Base-by-base conservation (phyloP, 1,140 invertebrate species). In the Magallana gigas region DNA sequence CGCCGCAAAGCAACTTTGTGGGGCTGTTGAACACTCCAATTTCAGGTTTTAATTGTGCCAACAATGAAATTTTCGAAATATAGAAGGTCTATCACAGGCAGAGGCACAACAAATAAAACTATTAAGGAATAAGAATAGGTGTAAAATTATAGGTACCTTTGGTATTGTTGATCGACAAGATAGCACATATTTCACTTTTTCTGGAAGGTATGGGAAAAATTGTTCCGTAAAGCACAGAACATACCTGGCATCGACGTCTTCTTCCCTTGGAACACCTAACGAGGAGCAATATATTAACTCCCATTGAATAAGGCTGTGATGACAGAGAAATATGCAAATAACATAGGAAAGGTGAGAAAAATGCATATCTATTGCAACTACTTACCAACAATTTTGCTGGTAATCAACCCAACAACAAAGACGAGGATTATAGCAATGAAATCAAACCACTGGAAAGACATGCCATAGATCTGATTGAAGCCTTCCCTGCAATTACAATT, bases 331-430 rank as follows among this genome's bases (percentile, higher is more conserved):
- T 16, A 4, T 16, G 8, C 60, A 64, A 4, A n/a, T 5, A 64
- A 16, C 8, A n/a, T 64, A n/a, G 18, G 18, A 64, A 64, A 12
- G 6, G 18, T 64, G 5, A n/a, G 16, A 64, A 16, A 7, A n/a
- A 18, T 64, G 2, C 3, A 64, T 1, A 6, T 64, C 16, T 18
- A n/a, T 16, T 64, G 60, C 16, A 7, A n/a, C 16, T 6, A 16
- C 81, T 57, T 83, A 83, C 81, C 81, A 57, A 83, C 18, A 14
- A 83, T 83, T 57, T 8, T 57, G 81, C 81, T 83, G 11, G 36
- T 56, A 6, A 83, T 83, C 56, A 57, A 8, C 0, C 23, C 71
- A 12, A 80, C 48, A 8, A 80, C 8, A 80, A 80, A 7, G n/a
- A 56, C 48, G 0, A 80, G 0, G 14, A 7, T 12, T 1, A 80